These are phyloP conservation scores for Papilio xuthus DNA, from an alignment of 1,140 invertebrate genomes.

Conservation along the genomic window DNA sequence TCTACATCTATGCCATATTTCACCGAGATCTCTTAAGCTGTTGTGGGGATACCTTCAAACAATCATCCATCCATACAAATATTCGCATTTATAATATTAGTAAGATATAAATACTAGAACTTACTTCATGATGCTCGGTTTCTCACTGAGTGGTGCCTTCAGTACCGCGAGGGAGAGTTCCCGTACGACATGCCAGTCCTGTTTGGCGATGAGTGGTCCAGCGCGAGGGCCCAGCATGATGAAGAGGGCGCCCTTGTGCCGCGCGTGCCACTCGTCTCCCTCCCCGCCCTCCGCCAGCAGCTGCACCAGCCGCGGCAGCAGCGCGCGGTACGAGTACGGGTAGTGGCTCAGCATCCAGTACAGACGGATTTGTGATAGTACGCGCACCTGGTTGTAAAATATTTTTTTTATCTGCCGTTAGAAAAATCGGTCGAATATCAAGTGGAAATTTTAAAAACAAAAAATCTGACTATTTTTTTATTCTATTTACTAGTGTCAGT, in stretches of 20 bases:
- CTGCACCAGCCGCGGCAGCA: conserved; percentile 58
- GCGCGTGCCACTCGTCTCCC: conserved; percentile 70
- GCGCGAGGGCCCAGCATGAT: conserved; percentile 86
- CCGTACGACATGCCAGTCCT: conserved; percentile 88
- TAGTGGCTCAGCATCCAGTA: conserved; percentile 71
- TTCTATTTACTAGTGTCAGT: too few relatives aligned
- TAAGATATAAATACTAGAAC: conserved; percentile 25
- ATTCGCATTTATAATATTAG: not conserved
- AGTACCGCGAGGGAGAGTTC: conserved; percentile 87
- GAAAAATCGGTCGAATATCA: too few relatives aligned
- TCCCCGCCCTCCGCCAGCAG: conserved; percentile 54
- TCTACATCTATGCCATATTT: too few relatives aligned
- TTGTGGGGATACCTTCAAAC: too few relatives aligned
- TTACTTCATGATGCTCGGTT: conserved; percentile 69
- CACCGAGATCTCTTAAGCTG: too few relatives aligned
- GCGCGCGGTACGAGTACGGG: conserved; percentile 67
- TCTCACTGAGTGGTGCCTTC: conserved; percentile 69
- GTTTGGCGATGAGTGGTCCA: conserved; percentile 84
- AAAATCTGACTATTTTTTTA: too few relatives aligned
- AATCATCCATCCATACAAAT: too few relatives aligned
- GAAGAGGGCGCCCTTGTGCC: conserved; percentile 86
- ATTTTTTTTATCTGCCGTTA: too few relatives aligned
- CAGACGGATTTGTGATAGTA: conserved; percentile 62
- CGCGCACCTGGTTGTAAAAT: conserved; percentile 62
- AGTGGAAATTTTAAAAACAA: too few relatives aligned